Base-by-base conservation (phyloP, 2,888 invertebrate genomes). In the Heliconius charithonia region DNA sequence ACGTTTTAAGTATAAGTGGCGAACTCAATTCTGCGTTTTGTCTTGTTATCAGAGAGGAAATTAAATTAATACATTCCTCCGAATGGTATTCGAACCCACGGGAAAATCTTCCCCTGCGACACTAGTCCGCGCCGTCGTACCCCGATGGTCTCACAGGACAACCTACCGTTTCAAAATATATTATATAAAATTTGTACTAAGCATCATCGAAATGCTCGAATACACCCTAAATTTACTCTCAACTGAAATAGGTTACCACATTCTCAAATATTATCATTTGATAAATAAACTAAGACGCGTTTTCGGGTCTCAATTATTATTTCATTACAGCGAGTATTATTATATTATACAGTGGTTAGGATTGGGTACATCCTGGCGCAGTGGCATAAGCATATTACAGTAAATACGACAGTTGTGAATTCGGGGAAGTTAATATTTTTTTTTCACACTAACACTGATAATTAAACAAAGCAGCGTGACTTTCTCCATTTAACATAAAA, bases 221-320 rank as follows among this genome's bases (percentile, higher is more conserved):
- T 19, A 27, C 63, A 63, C 19, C 63, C 27, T 29, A 63, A 63
- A 63, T 63, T 63, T 2, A 27, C 27, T 63, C 41, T n/a, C 25
- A 27, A 19, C 69, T 69, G 69, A 69, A 69, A 41, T 69, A 62
- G 19, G 70, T 62, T n/a, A 59, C 32, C 63, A 63, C 37, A 82
- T 86, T 86, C 84, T 86, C 85, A 84, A 87, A 89, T 89, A 88
- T 89, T 89, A 87, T 88, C 87, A 89, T 88, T 87, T 88, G 86
- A 88, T 87, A 88, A 88, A 89, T 88, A 89, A 89, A 87, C 85
- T 84, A 78, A 79, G 81, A 79, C 79, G 66, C 71, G 81, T 83
- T 83, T 86, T 82, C 87, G 86, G 81, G 85, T 81, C 84, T 79
- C 84, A 83, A 87, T 87, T 86, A 88, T 87, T 87, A 88, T 89